These are phyloP conservation scores for Calephelis virginiensis DNA, from an alignment of 1,140 invertebrate genomes.

Conservation along the genomic window DNA sequence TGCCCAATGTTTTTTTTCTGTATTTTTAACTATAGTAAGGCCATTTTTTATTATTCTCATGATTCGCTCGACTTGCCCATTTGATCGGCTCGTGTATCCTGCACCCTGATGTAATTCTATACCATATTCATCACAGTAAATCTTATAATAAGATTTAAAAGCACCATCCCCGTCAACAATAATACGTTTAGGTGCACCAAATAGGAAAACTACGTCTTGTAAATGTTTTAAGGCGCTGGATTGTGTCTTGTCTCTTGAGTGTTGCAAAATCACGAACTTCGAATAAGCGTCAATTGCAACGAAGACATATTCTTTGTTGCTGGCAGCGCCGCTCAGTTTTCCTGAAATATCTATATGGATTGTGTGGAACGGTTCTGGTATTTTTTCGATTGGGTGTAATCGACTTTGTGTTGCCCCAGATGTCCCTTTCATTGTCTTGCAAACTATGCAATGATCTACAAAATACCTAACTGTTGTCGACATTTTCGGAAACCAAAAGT, in stretches of 20 bases:
- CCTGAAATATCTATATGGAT: conserved; percentile 43
- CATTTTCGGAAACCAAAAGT: conserved; percentile 31
- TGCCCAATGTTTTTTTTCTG: conserved; percentile 25
- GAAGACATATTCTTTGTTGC: neutral
- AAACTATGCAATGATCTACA: conserved; percentile 39
- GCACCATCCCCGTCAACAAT: conserved; percentile 32
- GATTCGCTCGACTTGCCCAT: neutral
- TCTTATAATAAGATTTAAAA: conserved; percentile 29
- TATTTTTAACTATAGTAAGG: conserved; percentile 22
- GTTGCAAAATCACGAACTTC: no score
- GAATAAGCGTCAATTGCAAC: no score
- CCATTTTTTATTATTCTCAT: conserved; percentile 34
- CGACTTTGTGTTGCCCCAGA: conserved; percentile 28
- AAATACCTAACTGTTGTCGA: conserved; percentile 31
- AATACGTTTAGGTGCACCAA: conserved; percentile 31
- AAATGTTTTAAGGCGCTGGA: conserved; percentile 26
- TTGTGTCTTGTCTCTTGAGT: no score
- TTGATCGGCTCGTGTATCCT: conserved; percentile 29
- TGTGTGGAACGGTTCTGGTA: conserved; percentile 36
- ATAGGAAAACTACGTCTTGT: conserved; percentile 30
- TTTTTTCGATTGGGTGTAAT: conserved; percentile 35
- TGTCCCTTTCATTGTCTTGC: conserved; percentile 34
- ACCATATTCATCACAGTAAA: conserved; percentile 28
- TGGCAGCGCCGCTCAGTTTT: conserved; percentile 30
- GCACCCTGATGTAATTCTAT: conserved; percentile 33